These are phyloP conservation scores for Myotis davidii DNA, from an alignment of 2,113 vertebrate species.

Conservation along the genomic window DNA sequence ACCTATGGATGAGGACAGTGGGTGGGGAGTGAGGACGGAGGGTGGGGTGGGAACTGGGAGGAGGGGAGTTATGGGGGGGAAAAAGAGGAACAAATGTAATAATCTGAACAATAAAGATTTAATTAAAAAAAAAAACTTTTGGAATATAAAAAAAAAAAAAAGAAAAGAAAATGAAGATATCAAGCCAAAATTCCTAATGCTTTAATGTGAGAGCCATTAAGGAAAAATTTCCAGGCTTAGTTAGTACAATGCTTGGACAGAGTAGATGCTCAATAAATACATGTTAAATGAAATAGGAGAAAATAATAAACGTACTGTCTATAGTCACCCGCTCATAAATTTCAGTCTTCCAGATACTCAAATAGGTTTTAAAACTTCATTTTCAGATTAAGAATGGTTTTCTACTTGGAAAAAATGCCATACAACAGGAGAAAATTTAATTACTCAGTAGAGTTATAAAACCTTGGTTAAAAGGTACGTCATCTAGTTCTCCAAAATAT, in stretches of 20 bases:
- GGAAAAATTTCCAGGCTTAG: not conserved
- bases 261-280: slow-evolving; percentile 62
- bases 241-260: not conserved
- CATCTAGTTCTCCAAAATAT: not conserved
- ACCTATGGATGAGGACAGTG: too few relatives aligned
- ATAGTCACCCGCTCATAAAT: not conserved
- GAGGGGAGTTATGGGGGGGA: too few relatives aligned
- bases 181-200: not conserved
- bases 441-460: not conserved
- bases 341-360: not conserved
- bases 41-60: too few relatives aligned
- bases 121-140: too few relatives aligned
- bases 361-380: not conserved
- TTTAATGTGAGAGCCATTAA: slow-evolving; percentile 1
- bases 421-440: not conserved
- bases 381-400: not conserved
- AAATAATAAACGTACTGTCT: not conserved
- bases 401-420: not conserved
- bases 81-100: too few relatives aligned
- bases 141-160: too few relatives aligned
- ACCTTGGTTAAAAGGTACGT: not conserved
- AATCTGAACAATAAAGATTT: too few relatives aligned
- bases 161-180: not conserved
- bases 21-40: too few relatives aligned
- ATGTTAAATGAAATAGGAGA: not conserved